These are phyloP conservation scores for Clangula hyemalis DNA, from an alignment of 2,797 vertebrate species.

Conservation along the genomic window DNA sequence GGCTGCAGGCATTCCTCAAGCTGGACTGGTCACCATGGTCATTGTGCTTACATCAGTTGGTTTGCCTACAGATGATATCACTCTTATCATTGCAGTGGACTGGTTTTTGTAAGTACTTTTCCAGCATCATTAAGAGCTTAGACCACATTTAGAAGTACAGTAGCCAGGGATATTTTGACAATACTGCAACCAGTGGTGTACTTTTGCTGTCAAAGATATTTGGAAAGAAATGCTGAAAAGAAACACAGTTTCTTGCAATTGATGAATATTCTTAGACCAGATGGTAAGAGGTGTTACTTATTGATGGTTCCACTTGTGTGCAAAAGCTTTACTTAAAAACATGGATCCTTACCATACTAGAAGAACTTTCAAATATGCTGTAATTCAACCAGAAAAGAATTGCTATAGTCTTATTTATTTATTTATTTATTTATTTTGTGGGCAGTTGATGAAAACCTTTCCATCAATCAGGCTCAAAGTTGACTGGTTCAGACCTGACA, in stretches of 20 bases:
- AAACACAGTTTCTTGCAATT: not conserved
- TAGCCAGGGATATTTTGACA: not conserved
- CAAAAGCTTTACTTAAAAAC: not conserved
- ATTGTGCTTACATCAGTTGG: slow-evolving; percentile 98
- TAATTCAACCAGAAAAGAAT: not conserved
- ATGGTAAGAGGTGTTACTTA: not conserved
- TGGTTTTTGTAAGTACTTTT: slow-evolving; percentile 95
- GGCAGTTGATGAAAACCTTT: not conserved
- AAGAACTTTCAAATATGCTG: not conserved
- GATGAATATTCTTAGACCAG: not conserved
- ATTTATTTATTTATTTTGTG: no score
- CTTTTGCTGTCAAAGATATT: not conserved
- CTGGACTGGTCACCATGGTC: slow-evolving; percentile 98
- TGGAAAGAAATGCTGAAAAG: not conserved
- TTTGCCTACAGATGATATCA: slow-evolving; percentile 97
- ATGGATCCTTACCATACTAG: not conserved
- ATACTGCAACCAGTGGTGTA: not conserved
- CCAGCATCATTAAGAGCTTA: not conserved
- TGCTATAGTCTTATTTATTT: not conserved
- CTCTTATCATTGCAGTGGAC: slow-evolving; percentile 97
- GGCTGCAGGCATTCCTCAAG: slow-evolving; percentile 96
- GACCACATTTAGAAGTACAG: not conserved
- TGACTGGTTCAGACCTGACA: not conserved
- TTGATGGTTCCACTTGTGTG: not conserved
- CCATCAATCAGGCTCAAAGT: not conserved